phyloP scores from a whole-genome alignment of 2,797 vertebrate species.

The Sciaenops ocellatus region DNA sequence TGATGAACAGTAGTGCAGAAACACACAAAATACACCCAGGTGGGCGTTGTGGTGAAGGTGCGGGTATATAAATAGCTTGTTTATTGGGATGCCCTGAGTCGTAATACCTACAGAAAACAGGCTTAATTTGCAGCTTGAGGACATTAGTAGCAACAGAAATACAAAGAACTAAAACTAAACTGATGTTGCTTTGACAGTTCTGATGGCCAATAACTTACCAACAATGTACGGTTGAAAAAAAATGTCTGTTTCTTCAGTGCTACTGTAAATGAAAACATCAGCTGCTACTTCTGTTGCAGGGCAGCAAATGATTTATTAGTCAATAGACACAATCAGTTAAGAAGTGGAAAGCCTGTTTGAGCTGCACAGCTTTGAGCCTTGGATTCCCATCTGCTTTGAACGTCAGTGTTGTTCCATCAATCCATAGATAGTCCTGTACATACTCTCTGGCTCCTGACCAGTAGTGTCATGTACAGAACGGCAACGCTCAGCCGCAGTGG shows the following conservation, averaged over 20 bases:
- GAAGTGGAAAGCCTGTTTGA: slow-evolving; percentile 46
- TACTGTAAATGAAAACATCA: slow-evolving; percentile 31
- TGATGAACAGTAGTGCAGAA: slow-evolving; percentile 42
- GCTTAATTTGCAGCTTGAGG: slow-evolving; percentile 39
- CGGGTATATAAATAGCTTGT: slow-evolving; percentile 45
- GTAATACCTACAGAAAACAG: slow-evolving; percentile 26
- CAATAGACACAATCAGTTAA: slow-evolving; percentile 36
- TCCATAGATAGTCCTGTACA: slow-evolving; percentile 7
- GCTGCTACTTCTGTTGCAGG: slow-evolving; percentile 2
- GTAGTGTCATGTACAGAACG: background rate
- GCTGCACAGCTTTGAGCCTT: slow-evolving; percentile 18
- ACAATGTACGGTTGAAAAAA: background rate
- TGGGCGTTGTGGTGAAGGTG: slow-evolving; percentile 33
- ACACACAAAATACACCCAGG: slow-evolving; percentile 31
- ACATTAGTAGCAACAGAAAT: background rate
- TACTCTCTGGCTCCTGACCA: slow-evolving; percentile 27
- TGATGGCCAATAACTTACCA: background rate
- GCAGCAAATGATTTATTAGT: slow-evolving; percentile 36
- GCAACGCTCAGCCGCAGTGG: background rate
- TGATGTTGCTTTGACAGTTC: background rate
- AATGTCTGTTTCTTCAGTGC: background rate
- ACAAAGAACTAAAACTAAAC: background rate
- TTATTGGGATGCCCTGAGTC: slow-evolving; percentile 41
- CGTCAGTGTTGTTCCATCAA: slow-evolving; percentile 21
- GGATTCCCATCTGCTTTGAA: slow-evolving; percentile 47